Conservation (phyloP, 2,888 invertebrate genomes). For the Anoplius nigerrimus region DNA sequence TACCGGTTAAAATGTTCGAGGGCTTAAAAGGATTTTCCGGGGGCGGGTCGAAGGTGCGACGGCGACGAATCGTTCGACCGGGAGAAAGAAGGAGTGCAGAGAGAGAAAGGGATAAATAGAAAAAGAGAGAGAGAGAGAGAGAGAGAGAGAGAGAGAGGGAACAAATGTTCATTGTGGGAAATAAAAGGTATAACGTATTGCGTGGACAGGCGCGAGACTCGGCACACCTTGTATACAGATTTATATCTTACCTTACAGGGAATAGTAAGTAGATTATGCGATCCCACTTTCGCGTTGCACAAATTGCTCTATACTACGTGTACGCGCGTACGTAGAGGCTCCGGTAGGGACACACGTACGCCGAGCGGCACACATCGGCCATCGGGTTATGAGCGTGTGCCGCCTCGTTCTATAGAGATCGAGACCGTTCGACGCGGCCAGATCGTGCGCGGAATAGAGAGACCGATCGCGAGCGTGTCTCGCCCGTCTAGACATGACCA, state of each 20-base stretch:
- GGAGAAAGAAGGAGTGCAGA: neutral
- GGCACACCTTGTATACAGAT: slow-evolving; percentile 35
- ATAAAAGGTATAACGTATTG: no score
- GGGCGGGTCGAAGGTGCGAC: no score
- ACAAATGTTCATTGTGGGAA: neutral
- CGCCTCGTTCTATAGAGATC: slow-evolving; percentile 25
- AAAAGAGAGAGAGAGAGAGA: neutral
- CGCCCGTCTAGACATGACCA: slow-evolving; percentile 36
- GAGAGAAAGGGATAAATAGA: neutral
- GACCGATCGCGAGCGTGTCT: slow-evolving; percentile 38
- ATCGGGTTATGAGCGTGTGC: no score
- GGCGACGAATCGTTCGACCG: no score
- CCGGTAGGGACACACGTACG: neutral
- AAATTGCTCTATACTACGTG: slow-evolving; percentile 39
- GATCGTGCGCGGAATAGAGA: slow-evolving; percentile 33
- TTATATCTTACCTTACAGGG: slow-evolving; percentile 37
- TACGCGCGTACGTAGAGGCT: neutral
- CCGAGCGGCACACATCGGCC: no score
- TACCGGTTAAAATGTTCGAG: no score
- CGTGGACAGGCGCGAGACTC: neutral
- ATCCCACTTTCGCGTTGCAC: slow-evolving; percentile 49
- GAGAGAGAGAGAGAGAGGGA: neutral
- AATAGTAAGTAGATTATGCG: slow-evolving; percentile 53
- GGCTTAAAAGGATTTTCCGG: no score
- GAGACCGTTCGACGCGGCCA: slow-evolving; percentile 35